Percentiles rank a stretch among this genome's conserved stretches.
Evolutionary conservation across 2,888 invertebrate species (phyloP).

Genomic region (Drosophila emarginata): DNA sequence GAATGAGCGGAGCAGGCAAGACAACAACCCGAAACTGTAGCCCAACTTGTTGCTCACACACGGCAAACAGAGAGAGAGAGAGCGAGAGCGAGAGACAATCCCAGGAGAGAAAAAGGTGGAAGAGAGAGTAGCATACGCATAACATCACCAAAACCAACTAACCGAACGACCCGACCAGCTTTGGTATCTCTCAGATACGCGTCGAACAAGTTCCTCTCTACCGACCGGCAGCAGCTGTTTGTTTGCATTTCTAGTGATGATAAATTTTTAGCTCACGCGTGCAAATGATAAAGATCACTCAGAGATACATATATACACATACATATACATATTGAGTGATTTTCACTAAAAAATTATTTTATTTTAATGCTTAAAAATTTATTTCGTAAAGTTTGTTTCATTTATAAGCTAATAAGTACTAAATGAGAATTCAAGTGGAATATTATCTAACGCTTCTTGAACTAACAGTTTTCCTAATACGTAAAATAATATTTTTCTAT

Average conservation of each 20-base stretch:
- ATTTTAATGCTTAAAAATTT: no score
- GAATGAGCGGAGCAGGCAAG: slow-evolving; percentile 25
- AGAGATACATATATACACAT: no score
- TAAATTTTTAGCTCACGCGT: not conserved
- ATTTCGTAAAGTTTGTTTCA: no score
- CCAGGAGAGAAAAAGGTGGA: not conserved
- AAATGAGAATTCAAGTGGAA: no score
- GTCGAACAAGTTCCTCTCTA: not conserved
- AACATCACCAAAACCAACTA: not conserved
- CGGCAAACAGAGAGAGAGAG: not conserved
- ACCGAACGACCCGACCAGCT: not conserved
- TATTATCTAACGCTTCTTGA: no score
- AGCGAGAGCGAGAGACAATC: slow-evolving; percentile 7
- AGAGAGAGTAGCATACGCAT: slow-evolving; percentile 11
- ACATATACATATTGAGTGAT: no score
- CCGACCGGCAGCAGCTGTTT: not conserved
- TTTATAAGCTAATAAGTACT: no score
- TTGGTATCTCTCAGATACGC: slow-evolving; percentile 37
- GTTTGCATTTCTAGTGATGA: not conserved
- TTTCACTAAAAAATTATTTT: no score
- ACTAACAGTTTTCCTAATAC: no score
- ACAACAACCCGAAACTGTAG: slow-evolving; percentile 21
- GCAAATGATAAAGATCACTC: no score
- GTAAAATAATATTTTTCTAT: no score
- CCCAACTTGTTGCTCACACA: slow-evolving; percentile 40